Conservation (phyloP, 2,888 invertebrate genomes). For the Busseola fusca region DNA sequence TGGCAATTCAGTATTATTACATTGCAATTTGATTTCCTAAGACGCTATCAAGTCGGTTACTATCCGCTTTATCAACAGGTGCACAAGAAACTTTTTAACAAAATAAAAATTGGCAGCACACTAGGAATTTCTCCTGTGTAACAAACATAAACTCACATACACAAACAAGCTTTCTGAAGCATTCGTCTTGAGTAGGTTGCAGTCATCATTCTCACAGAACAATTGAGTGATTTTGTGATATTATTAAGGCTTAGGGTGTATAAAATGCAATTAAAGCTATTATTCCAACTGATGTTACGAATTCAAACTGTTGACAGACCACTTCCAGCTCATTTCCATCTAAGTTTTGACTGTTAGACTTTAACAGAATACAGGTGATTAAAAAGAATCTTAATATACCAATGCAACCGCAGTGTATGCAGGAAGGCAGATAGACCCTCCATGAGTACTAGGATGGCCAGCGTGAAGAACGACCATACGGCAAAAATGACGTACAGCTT, state of each 20-base stretch:
- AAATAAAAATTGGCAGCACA: too few species aligned
- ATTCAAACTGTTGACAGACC: background rate
- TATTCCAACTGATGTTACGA: background rate
- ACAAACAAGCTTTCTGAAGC: background rate
- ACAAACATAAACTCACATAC: too few species aligned
- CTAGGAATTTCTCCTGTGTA: too few species aligned
- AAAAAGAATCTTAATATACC: slow-evolving; percentile 84
- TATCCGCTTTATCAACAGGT: background rate
- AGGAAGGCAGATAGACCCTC: slow-evolving; percentile 97
- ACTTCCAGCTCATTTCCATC: background rate
- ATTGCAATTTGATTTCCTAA: background rate
- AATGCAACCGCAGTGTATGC: slow-evolving; percentile 96
- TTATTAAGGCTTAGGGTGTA: too few species aligned
- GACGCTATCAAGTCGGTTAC: background rate
- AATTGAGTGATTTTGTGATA: background rate
- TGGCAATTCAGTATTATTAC: background rate
- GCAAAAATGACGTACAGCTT: slow-evolving; percentile 91
- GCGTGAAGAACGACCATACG: slow-evolving; percentile 94
- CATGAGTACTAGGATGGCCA: slow-evolving; percentile 96
- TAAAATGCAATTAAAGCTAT: too few species aligned
- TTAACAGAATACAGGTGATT: background rate
- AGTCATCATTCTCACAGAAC: background rate
- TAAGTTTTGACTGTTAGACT: background rate
- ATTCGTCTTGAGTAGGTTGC: background rate
- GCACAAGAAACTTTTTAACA: background rate